phyloP scores from a whole-genome alignment of 2,797 vertebrate species.

The Pangasius macronema region DNA sequence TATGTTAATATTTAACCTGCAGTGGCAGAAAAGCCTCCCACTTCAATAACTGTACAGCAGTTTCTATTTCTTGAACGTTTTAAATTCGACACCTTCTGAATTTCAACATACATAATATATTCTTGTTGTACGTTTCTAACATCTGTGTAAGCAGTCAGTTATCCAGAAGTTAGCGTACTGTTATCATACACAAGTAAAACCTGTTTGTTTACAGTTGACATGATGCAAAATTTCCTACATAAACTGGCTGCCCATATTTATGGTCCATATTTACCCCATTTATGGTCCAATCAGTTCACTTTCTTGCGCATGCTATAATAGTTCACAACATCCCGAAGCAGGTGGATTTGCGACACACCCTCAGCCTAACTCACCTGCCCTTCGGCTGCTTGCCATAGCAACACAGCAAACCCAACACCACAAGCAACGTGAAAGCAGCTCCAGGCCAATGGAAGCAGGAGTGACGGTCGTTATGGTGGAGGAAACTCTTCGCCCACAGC shows the following conservation, averaged over 20 bases:
- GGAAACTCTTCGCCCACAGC: slow-evolving; percentile 85
- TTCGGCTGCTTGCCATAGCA: slow-evolving; percentile 89
- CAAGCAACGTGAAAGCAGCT: slow-evolving; percentile 87
- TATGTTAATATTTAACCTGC: background rate
- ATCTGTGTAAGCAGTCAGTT: background rate
- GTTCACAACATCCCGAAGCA: background rate
- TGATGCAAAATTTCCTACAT: background rate
- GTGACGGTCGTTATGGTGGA: slow-evolving; percentile 91
- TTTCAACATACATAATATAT: background rate
- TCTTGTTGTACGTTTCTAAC: background rate
- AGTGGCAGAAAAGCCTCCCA: background rate
- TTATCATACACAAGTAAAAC: background rate
- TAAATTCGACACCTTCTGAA: background rate
- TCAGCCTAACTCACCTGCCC: slow-evolving; percentile 81
- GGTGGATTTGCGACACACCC: background rate
- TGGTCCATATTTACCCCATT: background rate
- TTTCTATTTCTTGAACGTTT: background rate
- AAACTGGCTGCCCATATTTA: background rate
- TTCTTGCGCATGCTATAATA: background rate
- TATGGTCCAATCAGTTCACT: too few species aligned
- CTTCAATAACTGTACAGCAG: background rate
- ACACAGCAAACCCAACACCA: slow-evolving; percentile 85
- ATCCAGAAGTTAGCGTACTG: background rate
- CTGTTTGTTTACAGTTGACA: too few species aligned
- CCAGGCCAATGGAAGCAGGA: slow-evolving; percentile 98